phyloP scores from a whole-genome alignment of 2,888 invertebrate species.

The Dasypolia templi region DNA sequence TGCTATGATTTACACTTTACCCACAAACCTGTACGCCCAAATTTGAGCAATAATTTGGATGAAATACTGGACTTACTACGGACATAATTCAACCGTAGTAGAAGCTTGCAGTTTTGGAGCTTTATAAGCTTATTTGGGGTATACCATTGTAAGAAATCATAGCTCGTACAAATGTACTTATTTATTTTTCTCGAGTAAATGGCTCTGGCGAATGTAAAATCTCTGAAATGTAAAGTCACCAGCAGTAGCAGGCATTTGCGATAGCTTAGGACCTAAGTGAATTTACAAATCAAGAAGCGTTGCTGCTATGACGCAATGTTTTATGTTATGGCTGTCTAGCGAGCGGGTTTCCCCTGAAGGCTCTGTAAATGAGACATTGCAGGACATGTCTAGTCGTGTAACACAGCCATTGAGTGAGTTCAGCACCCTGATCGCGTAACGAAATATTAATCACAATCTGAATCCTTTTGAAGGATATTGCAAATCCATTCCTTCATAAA shows the following conservation, averaged over 20 bases:
- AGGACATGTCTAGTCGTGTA: neutral
- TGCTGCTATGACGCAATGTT: conserved; percentile 21
- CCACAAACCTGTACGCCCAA: conserved; percentile 37
- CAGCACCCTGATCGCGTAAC: no score
- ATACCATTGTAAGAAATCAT: neutral
- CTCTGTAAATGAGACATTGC: neutral
- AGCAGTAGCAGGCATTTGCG: neutral
- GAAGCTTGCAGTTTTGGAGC: neutral
- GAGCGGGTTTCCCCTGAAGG: conserved; percentile 24
- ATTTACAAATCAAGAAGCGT: conserved; percentile 12
- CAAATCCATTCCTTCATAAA: no score
- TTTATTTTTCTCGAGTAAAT: neutral
- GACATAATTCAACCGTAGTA: neutral
- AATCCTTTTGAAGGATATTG: no score
- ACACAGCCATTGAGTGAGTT: neutral
- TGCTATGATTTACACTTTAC: conserved; percentile 48
- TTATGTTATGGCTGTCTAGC: neutral
- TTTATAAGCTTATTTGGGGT: no score
- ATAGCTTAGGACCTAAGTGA: neutral
- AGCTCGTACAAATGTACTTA: neutral
- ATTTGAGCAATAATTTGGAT: conserved; percentile 22
- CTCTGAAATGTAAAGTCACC: no score
- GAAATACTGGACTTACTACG: conserved; percentile 20
- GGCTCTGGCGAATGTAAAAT: neutral
- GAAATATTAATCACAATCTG: no score